Conservation (phyloP, 2,797 vertebrate genomes). For the Philypnodon macrostomus region DNA sequence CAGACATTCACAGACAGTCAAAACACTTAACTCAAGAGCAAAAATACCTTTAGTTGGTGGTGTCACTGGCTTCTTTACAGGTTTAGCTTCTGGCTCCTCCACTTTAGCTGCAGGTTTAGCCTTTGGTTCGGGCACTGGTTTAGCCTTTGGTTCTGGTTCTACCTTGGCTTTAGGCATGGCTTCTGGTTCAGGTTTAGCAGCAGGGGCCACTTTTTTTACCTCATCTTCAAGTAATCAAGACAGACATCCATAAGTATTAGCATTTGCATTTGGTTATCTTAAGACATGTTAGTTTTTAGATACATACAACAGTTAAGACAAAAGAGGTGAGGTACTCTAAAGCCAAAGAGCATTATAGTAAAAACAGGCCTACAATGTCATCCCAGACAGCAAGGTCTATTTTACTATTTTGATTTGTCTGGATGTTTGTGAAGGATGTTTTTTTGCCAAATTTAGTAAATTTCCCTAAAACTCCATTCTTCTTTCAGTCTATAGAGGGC, state of each 20-base stretch:
- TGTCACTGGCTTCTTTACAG: conserved; percentile 10
- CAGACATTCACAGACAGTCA: conserved; percentile 21
- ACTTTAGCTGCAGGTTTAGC: conserved; percentile 15
- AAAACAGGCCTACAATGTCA: no score
- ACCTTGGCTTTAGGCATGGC: conserved; percentile 29
- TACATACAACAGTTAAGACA: neutral
- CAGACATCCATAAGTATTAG: conserved; percentile 68
- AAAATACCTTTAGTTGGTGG: conserved; percentile 79
- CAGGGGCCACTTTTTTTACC: conserved; percentile 57
- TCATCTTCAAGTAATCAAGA: conserved; percentile 75
- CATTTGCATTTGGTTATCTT: conserved; percentile 39
- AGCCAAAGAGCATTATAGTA: neutral
- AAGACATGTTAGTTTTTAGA: conserved; percentile 7
- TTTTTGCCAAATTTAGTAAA: no score
- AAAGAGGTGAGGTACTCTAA: neutral
- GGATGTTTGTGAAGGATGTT: no score
- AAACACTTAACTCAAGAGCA: conserved; percentile 29
- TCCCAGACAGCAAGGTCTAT: no score
- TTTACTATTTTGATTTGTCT: no score
- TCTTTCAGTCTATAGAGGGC: no score
- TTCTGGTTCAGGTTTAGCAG: conserved; percentile 45
- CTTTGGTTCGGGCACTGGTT: conserved; percentile 1
- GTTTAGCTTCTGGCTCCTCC: conserved; percentile 26
- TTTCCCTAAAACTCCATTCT: no score
- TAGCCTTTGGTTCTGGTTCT: conserved; percentile 21